phyloP scores from a whole-genome alignment of 1,140 invertebrate species.

The Drosophila ficusphila region DNA sequence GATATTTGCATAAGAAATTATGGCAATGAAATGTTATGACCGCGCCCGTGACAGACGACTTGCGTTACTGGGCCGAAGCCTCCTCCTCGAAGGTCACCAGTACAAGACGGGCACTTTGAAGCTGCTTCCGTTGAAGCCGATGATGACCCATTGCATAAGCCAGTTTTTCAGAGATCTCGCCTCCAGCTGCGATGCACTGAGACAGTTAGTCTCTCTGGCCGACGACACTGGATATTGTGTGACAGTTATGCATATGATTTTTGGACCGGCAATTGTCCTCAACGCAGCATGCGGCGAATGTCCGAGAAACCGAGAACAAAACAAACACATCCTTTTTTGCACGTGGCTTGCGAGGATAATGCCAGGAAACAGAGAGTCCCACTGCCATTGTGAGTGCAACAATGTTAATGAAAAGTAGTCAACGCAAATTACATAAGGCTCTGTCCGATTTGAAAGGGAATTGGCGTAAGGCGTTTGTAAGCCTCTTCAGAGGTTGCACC shows the following conservation, averaged over 20 bases:
- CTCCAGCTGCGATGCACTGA: conserved; percentile 33
- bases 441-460: neutral
- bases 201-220: conserved; percentile 14
- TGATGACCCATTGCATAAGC: conserved; percentile 49
- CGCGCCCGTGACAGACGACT: conserved; percentile 64
- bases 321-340: conserved; percentile 50
- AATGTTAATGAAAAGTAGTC: conserved; percentile 71
- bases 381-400: conserved; percentile 48
- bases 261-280: neutral
- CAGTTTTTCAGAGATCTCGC: conserved; percentile 3
- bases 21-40: conserved; percentile 83
- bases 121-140: conserved; percentile 47
- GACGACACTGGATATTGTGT: no score
- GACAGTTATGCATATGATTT: conserved; percentile 75
- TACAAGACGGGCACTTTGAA: conserved; percentile 54
- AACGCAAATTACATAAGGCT: conserved; percentile 75
- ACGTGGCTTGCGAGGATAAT: conserved; percentile 47
- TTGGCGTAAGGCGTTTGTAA: conserved; percentile 64
- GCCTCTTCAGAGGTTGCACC: conserved; percentile 78
- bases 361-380: neutral
- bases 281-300: conserved; percentile 63
- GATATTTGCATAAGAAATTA: conserved; percentile 84
- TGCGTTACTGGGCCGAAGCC: neutral
- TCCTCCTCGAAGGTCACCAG: neutral
- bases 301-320: conserved; percentile 68